A percentile compares a stretch with the other conserved stretches of the same genome.
phyloP scores from a whole-genome alignment of 2,113 vertebrate genomes.

The Strix uralensis region DNA sequence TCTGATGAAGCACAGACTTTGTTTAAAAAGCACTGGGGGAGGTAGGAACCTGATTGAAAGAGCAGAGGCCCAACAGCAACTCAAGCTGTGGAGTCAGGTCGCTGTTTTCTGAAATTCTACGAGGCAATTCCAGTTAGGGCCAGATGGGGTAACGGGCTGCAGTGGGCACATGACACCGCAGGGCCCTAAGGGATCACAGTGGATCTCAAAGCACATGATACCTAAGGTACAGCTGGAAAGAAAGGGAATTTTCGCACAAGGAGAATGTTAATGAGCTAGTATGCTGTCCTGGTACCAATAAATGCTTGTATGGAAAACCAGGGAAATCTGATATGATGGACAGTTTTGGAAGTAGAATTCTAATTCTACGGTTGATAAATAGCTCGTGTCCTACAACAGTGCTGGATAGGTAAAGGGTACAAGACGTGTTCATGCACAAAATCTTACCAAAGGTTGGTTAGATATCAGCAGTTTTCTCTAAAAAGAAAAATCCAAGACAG shows the following conservation, averaged over 20 bases:
- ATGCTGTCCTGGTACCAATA: neutral
- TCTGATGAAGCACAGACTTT: neutral
- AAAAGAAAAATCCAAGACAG: neutral
- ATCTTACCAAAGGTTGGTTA: neutral
- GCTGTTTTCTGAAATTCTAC: neutral
- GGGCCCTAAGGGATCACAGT: neutral
- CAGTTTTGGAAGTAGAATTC: neutral
- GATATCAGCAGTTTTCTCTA: neutral
- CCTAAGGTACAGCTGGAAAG: neutral
- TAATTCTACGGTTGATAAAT: neutral
- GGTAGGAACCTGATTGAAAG: neutral
- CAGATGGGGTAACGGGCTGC: neutral
- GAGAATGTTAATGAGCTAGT: neutral
- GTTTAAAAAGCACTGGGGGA: neutral
- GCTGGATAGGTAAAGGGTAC: neutral
- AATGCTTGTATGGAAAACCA: neutral
- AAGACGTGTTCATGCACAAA: neutral
- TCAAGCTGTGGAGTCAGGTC: neutral
- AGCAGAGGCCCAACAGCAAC: neutral
- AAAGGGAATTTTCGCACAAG: neutral
- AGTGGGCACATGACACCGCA: neutral
- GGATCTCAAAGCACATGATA: neutral
- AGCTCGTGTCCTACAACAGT: neutral
- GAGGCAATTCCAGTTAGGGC: neutral
- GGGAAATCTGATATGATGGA: neutral